Evolutionary conservation across 2,888 invertebrate species (phyloP), one percentile per base, ranked within the genome.

Genomic region (Auanema sp.): DNA sequence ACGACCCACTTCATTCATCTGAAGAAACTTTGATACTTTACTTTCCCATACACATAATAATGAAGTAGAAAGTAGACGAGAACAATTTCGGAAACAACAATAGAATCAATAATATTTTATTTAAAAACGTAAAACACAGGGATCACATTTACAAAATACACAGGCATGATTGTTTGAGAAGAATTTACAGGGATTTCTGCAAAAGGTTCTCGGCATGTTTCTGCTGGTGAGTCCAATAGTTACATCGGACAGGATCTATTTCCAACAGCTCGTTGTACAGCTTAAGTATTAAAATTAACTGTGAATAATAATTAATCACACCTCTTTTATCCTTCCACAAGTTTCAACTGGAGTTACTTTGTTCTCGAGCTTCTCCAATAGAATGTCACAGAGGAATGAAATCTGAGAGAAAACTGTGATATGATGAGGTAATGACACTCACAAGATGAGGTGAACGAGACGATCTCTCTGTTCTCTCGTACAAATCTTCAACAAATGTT

Each of bases 221-320:
- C 25, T 47, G 58, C 59, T 75, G 68, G 59, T 80, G 70, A 24
- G 68, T 70, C 77, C 78, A 83, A 64, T 78, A 83, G 53, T 78
- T 76, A 18, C 58, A 52, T 1, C 83, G 72, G 6, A 80, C 72
- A 14, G 81, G 79, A 58, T 83, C 83, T 6, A 79, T 51, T 2
- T 47, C 24, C 33, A 61, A 66, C 33, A 81, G 64, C 43, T 78
- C 75, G 12, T 64, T 61, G 57, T 78, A 70, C 11, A 80, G 55
- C 78, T 79, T 66, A 42, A 72, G 43, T 44, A 58, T 25, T 21
- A 59, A 51, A n/a, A n/a, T n/a, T n/a, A n/a, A n/a, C n/a, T n/a
- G n/a, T n/a, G n/a, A n/a, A n/a, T n/a, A n/a, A n/a, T n/a, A n/a
- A n/a, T 24, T 10, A 11, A 41, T 24, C 25, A 21, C 2, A 79